Base-by-base conservation (phyloP, 2,797 vertebrate species). In the Astyanax mexicanus region DNA sequence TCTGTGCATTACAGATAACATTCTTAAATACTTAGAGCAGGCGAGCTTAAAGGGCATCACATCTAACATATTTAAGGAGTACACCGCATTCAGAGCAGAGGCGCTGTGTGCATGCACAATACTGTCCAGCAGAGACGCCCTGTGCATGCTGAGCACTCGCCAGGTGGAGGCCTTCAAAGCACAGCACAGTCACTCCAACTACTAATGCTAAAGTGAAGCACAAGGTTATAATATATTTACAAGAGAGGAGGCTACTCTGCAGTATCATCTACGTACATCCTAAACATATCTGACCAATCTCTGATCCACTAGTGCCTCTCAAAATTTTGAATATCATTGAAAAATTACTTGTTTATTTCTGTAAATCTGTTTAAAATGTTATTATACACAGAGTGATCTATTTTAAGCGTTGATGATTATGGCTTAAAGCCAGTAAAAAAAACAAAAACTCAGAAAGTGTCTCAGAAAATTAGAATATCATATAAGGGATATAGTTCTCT, bases 1-100 rank as follows among this genome's bases (percentile, higher is more conserved):
- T 92, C 92, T 92, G 92, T 91, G 91, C 89, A 89, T 91, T 87
- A 87, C 89, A 90, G 91, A 92, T 93, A 92, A 91, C 91, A 85
- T 90, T 91, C 90, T 92, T 91, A 93, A 92, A 92, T 88, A 92
- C 89, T 86, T 86, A 15, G 79, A 86, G 89, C 86, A 29, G 58
- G 37, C 35, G 80, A 78, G 85, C 87, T 88, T 84, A 85, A 81
- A 86, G 88, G 84, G 80, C 81, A 81, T 81, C 38, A 62, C 1
- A 45, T 80, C 79, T 74, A 10, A 37, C 66, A 5, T 25, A 60
- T 87, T 82, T 65, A 74, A 74, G 49, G 37, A 55, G 72, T 65
- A 52, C 60, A 66, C 60, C 74, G 23, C 47, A n/a, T 74, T 21
- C 19, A 29, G 42, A 54, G 60, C 72, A 19, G 47, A 52, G 61